These are phyloP conservation scores for Molossus molossus DNA, from an alignment of 2,797 vertebrate genomes.

Conservation along the genomic window DNA sequence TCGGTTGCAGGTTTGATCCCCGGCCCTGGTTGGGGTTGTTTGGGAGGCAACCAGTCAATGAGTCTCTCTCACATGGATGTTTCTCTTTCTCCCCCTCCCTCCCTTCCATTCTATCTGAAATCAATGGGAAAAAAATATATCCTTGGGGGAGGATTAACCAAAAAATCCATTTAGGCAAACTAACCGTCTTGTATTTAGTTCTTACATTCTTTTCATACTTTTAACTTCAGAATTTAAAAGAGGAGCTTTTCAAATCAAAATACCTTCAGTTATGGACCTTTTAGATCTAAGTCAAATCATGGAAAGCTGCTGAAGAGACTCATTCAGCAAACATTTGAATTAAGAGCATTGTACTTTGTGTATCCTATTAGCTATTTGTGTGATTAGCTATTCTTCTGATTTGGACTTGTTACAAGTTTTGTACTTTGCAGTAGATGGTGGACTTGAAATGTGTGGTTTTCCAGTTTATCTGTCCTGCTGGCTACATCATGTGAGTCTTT, in stretches of 20 bases:
- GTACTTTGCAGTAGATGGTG: background rate
- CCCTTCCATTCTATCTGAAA: too few relatives aligned
- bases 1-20: too few relatives aligned
- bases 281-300: conserved; percentile 39
- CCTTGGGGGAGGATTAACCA: too few relatives aligned
- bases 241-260: conserved; percentile 59
- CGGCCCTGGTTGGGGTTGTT: too few relatives aligned
- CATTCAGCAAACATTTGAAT: conserved; percentile 55
- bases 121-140: too few relatives aligned
- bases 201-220: conserved; percentile 39
- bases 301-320: conserved; percentile 33
- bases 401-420: background rate
- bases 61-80: too few relatives aligned
- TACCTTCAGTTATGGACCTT: conserved; percentile 14
- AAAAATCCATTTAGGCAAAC: conserved; percentile 21
- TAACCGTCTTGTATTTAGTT: conserved; percentile 41
- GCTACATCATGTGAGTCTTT: background rate
- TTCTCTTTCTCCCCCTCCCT: too few relatives aligned
- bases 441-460: conserved; percentile 60
- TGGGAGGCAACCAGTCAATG: too few relatives aligned
- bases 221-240: conserved; percentile 49
- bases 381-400: conserved; percentile 28
- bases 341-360: conserved; percentile 47
- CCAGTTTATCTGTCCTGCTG: background rate
- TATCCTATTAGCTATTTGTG: background rate